A percentile compares a stretch with the other conserved stretches of the same genome.
phyloP scores from a whole-genome alignment of 2,113 vertebrate genomes.

The Sigmodon hispidus region DNA sequence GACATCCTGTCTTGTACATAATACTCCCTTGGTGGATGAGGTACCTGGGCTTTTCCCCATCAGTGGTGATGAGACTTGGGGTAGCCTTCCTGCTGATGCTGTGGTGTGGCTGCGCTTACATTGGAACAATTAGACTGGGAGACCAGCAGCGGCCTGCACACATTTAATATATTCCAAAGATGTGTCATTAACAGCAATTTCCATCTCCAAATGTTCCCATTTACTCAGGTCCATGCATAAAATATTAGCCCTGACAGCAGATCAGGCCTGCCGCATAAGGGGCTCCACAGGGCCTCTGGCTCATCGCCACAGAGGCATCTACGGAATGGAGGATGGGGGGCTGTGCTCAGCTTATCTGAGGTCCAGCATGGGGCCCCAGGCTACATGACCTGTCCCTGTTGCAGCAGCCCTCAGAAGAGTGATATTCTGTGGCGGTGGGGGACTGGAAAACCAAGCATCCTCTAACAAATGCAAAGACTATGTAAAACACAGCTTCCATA shows the following conservation, averaged over 20 bases:
- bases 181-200: conserved; percentile 67
- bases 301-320: neutral
- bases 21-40: conserved; percentile 16
- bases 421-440: neutral
- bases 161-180: conserved; percentile 77
- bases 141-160: neutral
- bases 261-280: neutral
- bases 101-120: conserved; percentile 52
- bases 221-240: conserved; percentile 75
- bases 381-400: neutral
- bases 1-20: neutral
- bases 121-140: conserved; percentile 64
- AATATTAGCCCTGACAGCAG: conserved; percentile 51
- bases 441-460: neutral
- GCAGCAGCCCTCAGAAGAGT: neutral
- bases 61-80: accelerated
- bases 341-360: neutral
- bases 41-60: neutral
- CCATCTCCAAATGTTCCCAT: conserved; percentile 73
- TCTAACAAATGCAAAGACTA: neutral
- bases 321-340: neutral
- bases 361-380: accelerated
- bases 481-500: neutral
- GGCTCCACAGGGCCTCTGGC: neutral
- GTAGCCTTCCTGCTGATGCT: neutral